A percentile compares a stretch with the other conserved stretches of the same genome.
These are phyloP conservation scores for Linnaemya tessellans DNA, from an alignment of 2,888 invertebrate species.

Conservation along the genomic window DNA sequence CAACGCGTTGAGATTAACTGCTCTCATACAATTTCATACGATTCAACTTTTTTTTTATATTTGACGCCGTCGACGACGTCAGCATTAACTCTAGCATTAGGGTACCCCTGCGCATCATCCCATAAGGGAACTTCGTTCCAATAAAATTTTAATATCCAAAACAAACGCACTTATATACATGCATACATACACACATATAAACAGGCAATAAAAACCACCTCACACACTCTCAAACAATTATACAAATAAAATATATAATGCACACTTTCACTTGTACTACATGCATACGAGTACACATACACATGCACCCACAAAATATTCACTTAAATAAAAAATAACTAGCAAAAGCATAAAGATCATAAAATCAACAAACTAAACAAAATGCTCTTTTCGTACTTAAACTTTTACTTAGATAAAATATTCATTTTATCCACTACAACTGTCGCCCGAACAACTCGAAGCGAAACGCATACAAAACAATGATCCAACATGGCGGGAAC, in stretches of 20 bases:
- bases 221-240: neutral
- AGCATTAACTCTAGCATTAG: too few relatives aligned
- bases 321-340: conserved; percentile 14
- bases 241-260: neutral
- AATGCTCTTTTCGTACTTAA: conserved; percentile 44
- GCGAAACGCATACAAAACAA: conserved; percentile 85
- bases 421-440: conserved; percentile 87
- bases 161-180: conserved; percentile 9
- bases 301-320: neutral
- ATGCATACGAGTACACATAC: neutral
- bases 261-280: neutral
- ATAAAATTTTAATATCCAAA: neutral
- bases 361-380: conserved; percentile 9
- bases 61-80: too few relatives aligned
- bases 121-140: too few relatives aligned
- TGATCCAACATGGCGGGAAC: conserved; percentile 86
- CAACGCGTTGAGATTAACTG: too few relatives aligned
- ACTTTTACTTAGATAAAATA: conserved; percentile 86
- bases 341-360: neutral
- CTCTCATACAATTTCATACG: too few relatives aligned
- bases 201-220: neutral
- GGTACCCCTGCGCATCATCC: too few relatives aligned
- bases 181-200: neutral
- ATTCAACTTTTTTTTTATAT: too few relatives aligned
- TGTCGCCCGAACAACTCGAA: conserved; percentile 85